phyloP scores from a whole-genome alignment of 1,140 invertebrate genomes.

The Ceratina japonica region DNA sequence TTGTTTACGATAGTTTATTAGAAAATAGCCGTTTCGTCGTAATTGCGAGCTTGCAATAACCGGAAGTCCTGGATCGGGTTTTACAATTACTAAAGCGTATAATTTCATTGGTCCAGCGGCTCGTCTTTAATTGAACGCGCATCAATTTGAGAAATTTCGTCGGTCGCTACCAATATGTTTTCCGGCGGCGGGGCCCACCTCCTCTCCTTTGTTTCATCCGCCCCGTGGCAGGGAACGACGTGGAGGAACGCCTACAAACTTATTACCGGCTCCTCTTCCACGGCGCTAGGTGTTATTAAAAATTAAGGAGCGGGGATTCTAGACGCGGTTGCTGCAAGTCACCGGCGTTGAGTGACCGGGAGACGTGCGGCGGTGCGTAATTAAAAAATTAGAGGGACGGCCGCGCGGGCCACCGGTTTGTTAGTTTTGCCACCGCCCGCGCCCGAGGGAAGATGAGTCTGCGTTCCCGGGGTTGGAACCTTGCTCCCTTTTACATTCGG shows the following conservation, averaged over 20 bases:
- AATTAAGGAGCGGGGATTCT: constrained; percentile 64
- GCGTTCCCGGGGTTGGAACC: constrained; percentile 47
- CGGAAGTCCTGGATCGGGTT: too few species aligned
- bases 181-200: constrained; percentile 1
- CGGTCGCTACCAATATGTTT: constrained; percentile 36
- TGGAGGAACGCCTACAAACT: constrained; percentile 56
- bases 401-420: constrained; percentile 41
- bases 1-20: too few species aligned
- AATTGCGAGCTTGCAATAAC: too few species aligned
- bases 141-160: constrained; percentile 21
- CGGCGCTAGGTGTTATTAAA: constrained; percentile 72
- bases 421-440: constrained; percentile 25
- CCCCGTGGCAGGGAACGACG: constrained; percentile 8
- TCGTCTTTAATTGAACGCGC: not conserved
- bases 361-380: constrained; percentile 65
- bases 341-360: constrained; percentile 63
- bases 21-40: too few species aligned
- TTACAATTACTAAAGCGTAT: not conserved
- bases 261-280: constrained; percentile 24
- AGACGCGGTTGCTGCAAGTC: constrained; percentile 65
- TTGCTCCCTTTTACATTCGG: constrained; percentile 9
- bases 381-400: constrained; percentile 75
- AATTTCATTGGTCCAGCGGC: not conserved
- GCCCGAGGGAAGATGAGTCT: constrained; percentile 22
- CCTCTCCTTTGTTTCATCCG: constrained; percentile 36